Evolutionary conservation across 2,888 invertebrate genomes (phyloP), one percentile per base, ranked within the genome.

Genomic region (Corbicula japonica): DNA sequence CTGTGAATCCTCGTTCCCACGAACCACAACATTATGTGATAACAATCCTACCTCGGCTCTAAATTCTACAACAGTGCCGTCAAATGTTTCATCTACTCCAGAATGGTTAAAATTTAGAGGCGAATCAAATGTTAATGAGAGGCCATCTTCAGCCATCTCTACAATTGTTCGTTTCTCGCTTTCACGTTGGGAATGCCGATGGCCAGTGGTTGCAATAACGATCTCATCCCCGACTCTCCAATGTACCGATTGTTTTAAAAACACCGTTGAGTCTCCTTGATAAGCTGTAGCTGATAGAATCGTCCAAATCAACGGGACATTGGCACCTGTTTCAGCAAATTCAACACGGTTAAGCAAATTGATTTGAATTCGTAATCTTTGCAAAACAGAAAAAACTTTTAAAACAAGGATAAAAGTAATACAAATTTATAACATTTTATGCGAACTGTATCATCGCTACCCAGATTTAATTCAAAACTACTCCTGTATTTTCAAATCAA

Each of bases 201-300:
- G 84, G 5, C 92, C 91, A 4, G 93, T 93, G n/a, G 91, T 86
- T 2, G 93, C 92, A 15, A 93, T 91, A 61, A 92, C 90, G 32
- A 93, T 89, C 71, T 91, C 80, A 76, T 92, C 92, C 18, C 88
- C 90, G 3, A 88, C 86, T 41, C 86, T 62, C 92, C 92, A 92
- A 34, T 87, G 82, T 0, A 91, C 90, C 0, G 87, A 80, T 10
- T 87, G 65, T 26, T 80, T 68, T 6, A 92, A 82, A 4, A 62
- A 70, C 8, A 92, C 77, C 18, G 83, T 80, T 18, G 72, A 86
- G 28, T 63, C 77, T 1, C 91, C 90, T 12, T 86, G 86, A 2
- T 50, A 35, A 1, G 89, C 90, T n/a, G 91, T 91, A 1, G 76
- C 41, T 1, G 76, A 83, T 0, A 92, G 85, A 5, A 68, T 61